Base-by-base conservation (phyloP, 2,113 vertebrate species). In the Steatornis caripensis region DNA sequence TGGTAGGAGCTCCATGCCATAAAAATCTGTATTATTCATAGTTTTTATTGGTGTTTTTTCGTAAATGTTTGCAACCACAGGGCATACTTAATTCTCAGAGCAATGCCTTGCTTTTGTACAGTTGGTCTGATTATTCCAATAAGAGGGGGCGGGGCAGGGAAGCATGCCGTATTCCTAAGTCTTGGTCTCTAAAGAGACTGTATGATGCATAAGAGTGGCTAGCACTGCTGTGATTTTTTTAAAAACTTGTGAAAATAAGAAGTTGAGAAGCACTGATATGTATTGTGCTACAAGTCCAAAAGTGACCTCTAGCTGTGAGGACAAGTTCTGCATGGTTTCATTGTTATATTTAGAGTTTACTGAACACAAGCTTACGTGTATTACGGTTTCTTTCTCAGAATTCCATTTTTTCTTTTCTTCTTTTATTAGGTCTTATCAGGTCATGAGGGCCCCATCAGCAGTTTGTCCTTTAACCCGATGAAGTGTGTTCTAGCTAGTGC, bases 361-460 rank as follows among this genome's bases (percentile, higher is more conserved):
- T 75, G 21, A 45, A 20, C 57, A 20, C 11, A 58, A 26, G 43
- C 29, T 27, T 27, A 10, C 32, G 12, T 23, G 49, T 39, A 66
- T 90, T 68, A 21, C 24, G 43, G 36, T 19, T 92, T 65, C 21
- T 58, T 84, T 72, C 30, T 30, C 24, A 14, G 60, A 74, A 87
- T 79, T 82, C 34, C 20, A 24, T 41, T 20, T 86, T 68, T 36
- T 11, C 18, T 64, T 55, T 54, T 62, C n/a, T 71, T 54, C 22
- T 61, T 58, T 34, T 72, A 5, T 43, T 85, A 99, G 99, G 98
- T 99, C 32, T 96, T 99, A 20, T 98, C 98, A 5, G 99, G 99
- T 68, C 99, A 99, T 1, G 99, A 99, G 92, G 99, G 99, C 36
- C 99, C 99, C 1, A 98, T 99, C 93, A 99, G 99, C 74, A 95